Base-by-base conservation (phyloP, 2,797 vertebrate species). In the Thalassophryne amazonica region DNA sequence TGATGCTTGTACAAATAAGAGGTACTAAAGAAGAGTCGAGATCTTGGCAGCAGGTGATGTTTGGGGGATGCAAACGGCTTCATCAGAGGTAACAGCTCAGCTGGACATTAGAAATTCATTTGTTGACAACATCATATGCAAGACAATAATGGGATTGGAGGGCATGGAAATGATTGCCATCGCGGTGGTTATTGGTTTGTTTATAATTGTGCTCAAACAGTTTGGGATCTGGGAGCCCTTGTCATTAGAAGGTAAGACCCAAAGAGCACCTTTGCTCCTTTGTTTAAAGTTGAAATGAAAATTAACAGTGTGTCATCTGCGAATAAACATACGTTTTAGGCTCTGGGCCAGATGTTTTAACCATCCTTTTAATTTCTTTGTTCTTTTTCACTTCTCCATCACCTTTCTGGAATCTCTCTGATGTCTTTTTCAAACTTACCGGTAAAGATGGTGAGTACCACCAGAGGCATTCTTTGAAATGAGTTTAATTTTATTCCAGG, bases 141-240 rank as follows among this genome's bases (percentile, higher is more conserved):
- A 48, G 22, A 33, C 53, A 49, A 78, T 55, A 31, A 93, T 94
- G 94, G 92, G 67, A 33, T 69, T 93, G 69, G 92, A 94, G 33
- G 94, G 93, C 56, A 97, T 98, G 95, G 96, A 96, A 80, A 61
- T 97, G 22, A 92, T 94, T 18, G 95, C 94, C 10, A 86, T 96
- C 57, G 86, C 80, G 2, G 95, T 94, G 60, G 91, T 98, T 54
- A 86, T 93, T 20, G 80, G 93, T 63, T 88, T 97, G 25, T 95
- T 95, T 88, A 69, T 92, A 77, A 86, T 94, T 1, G 92, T 96
- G 40, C 94, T 97, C 72, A 97, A 96, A 81, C 96, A 98, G 88
- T 96, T 98, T 69, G 94, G 95, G 54, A 89, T 96, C 69, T 89
- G 93, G 88, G 94, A 97, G 32, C 92, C 94, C 19, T 86, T 94